Base-by-base conservation (phyloP, 2,113 vertebrate species). In the Uropsilus gracilis region DNA sequence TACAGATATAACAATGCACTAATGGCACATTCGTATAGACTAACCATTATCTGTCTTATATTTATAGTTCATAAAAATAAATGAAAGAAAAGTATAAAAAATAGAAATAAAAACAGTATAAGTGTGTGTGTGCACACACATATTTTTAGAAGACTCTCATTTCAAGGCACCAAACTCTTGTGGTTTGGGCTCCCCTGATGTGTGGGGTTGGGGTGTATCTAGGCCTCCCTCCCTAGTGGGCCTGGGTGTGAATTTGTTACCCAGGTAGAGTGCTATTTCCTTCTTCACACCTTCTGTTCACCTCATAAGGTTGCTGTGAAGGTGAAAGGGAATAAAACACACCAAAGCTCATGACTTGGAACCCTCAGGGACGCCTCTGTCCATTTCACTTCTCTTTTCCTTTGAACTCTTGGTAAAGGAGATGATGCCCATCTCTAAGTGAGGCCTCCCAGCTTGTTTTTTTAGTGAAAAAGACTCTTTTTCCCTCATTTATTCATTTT, bases 401-500 rank as follows among this genome's bases (percentile, higher is more conserved):
- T 94, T 82, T 34, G 34, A 91, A 18, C 22, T 80, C 50, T 94
- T 73, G 55, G 30, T 78, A 48, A 86, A 22, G 61, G 82, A 84
- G 90, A 72, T 46, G 82, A 55, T 69, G 66, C 26, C 7, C 80
- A 39, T 9, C 12, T 90, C 28, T 94, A 68, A 48, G 37, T 55
- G 46, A 80, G 42, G 22, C 46, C 30, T 81, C n/a, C 20, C 37
- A 8, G 22, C 3, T 84, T 48, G 22, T 8, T 77, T 39, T 6
- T n/a, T 11, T n/a, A 34, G 64, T 66, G 64, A 14, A n/a, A 66
- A 34, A 66, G 64, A n/a, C 14, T 32, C n/a, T 16, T 61, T 80
- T 63, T 77, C 75, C 63, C 22, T n/a, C n/a, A n/a, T n/a, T n/a
- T n/a, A n/a, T n/a, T n/a, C n/a, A n/a, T n/a, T n/a, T n/a, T n/a